Percentiles rank a stretch among this genome's conserved stretches.
These are phyloP conservation scores for Argya squamiceps DNA, from an alignment of 2,797 vertebrate species.

Conservation along the genomic window DNA sequence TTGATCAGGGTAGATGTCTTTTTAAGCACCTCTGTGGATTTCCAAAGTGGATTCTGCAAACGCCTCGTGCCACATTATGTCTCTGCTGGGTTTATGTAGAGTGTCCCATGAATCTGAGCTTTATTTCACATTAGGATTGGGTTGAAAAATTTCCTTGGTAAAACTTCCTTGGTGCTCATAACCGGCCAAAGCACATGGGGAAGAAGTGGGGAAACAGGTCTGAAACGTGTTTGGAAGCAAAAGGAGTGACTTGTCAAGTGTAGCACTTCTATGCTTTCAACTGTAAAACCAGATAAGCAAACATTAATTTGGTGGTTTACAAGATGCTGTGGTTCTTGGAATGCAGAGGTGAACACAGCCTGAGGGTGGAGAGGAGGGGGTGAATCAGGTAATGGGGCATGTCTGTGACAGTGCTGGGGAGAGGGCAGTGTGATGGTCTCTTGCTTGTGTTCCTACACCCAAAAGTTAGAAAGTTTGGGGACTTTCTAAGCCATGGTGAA, in stretches of 20 bases:
- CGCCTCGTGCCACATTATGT: fast-evolving
- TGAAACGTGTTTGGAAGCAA: neutral
- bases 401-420: neutral
- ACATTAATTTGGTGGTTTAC: neutral
- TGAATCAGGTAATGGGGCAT: neutral
- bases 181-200: neutral
- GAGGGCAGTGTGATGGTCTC: fast-evolving
- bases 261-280: neutral
- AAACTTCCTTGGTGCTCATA: neutral
- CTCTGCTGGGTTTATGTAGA: neutral
- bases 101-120: neutral
- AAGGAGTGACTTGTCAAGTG: neutral
- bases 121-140: neutral
- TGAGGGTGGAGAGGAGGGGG: neutral
- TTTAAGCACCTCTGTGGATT: constrained; percentile 14
- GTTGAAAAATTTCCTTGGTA: neutral
- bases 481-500: neutral
- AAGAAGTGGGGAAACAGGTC: neutral
- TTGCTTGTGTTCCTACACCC: neutral
- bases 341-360: neutral
- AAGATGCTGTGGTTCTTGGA: neutral
- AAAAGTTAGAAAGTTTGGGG: fast-evolving
- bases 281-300: neutral
- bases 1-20: neutral
- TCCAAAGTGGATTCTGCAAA: neutral